A percentile compares a stretch with the other conserved stretches of the same genome.
phyloP scores from a whole-genome alignment of 2,888 invertebrate genomes.

The Trachelus tabidus region DNA sequence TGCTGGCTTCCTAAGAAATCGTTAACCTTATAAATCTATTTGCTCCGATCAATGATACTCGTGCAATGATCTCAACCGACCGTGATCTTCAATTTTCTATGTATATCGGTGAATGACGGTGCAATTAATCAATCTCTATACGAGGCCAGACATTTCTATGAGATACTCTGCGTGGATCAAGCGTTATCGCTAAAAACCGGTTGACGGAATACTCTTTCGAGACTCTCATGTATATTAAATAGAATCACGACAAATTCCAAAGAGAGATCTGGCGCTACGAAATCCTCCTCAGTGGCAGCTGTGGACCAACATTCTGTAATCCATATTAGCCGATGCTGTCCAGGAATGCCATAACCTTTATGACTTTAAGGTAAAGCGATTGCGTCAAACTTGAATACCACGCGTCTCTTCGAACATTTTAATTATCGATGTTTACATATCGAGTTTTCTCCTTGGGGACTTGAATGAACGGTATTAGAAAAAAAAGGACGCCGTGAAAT shows the following conservation, averaged over 20 bases:
- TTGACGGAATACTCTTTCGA: background rate
- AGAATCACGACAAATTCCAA: background rate
- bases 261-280: background rate
- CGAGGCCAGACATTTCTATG: background rate
- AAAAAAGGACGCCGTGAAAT: background rate
- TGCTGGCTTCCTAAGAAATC: background rate
- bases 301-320: background rate
- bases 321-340: background rate
- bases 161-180: background rate
- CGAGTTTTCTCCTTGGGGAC: background rate
- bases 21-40: background rate
- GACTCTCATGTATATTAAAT: background rate
- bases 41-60: background rate
- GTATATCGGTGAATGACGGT: background rate
- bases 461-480: background rate
- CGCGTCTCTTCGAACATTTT: background rate
- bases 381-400: background rate
- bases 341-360: background rate
- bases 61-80: background rate
- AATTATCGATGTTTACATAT: background rate
- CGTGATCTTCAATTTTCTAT: background rate
- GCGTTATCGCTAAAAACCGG: background rate
- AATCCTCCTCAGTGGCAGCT: background rate
- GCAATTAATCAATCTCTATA: background rate
- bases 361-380: background rate